Evolutionary conservation across 2,113 vertebrate species (phyloP), one percentile per base, ranked within the genome.

Genomic region (Gulo gulo): DNA sequence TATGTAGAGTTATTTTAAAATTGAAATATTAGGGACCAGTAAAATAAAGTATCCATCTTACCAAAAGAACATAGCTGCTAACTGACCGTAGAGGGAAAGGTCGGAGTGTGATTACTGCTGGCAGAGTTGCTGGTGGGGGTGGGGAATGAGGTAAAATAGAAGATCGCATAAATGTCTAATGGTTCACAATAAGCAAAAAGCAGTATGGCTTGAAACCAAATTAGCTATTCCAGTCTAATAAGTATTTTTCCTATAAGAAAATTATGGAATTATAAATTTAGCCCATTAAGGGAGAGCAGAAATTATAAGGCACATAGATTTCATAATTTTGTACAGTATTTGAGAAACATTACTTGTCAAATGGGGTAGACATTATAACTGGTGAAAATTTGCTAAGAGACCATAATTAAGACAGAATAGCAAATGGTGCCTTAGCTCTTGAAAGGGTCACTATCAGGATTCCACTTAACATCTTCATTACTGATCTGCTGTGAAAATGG

Each of bases 201-300:
- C 89, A 95, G 74, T 61, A 95, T 94, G 93, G 79, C 88, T 95
- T 34, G 50, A 95, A 94, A 97, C 39, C 61, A 96, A 98, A 97
- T 96, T 94, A 98, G 92, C 80, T 71, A 97, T 94, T 98, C 91
- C 61, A 91, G 52, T 94, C 91, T 96, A 95, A 95, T 83, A 91
- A 91, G 81, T 88, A 96, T 76, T 97, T 96, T 95, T 96, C 57
- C 81, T 96, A 88, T 7, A 83, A 92, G 92, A 96, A 98, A 97
- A 96, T 97, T 69, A 80, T 5, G 86, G 79, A 97, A 97, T 98
- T 98, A 94, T 93, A 96, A 97, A 96, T 94, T 97, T 96, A 96
- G 81, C 67, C 94, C 55, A 63, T 95, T 95, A 97, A 97, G 69
- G 65, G 95, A 87, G 47, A 87, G 55, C 65, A 97, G 57, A 96